Percentiles rank a stretch among this genome's conserved stretches.
phyloP scores from a whole-genome alignment of 2,113 vertebrate species.

The Leuciscus idus region DNA sequence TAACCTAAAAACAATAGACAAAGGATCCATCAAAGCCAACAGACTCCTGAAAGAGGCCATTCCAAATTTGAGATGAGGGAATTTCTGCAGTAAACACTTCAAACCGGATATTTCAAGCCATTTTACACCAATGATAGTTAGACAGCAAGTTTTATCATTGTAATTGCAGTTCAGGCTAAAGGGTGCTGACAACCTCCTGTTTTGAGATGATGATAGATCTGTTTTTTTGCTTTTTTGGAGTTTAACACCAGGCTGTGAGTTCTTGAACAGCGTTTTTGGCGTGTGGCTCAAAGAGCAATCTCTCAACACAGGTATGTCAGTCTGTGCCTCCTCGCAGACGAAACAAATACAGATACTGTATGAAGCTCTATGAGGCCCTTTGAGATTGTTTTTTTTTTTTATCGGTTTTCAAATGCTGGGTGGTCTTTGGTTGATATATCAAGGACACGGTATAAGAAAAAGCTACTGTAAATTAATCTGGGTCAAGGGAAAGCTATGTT shows the following conservation, averaged over 20 bases:
- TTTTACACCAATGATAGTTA: slow-evolving; percentile 9
- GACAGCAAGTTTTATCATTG: slow-evolving; percentile 22
- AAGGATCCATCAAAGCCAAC: background rate
- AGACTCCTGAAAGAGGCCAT: background rate
- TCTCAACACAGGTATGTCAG: slow-evolving; percentile 12
- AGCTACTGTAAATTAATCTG: background rate
- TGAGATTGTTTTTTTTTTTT: background rate
- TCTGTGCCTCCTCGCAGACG: slow-evolving; percentile 3
- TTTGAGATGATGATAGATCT: slow-evolving; percentile 14
- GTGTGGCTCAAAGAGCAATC: slow-evolving; percentile 16
- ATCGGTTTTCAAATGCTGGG: slow-evolving; percentile 18
- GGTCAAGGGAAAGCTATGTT: background rate
- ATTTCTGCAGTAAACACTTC: slow-evolving; percentile 13
- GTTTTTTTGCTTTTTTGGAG: slow-evolving; percentile 21
- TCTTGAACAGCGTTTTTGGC: slow-evolving; percentile 20
- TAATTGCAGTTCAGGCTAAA: slow-evolving; percentile 47
- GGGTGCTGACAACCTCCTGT: background rate
- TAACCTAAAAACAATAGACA: slow-evolving; percentile 14
- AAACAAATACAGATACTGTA: slow-evolving; percentile 11
- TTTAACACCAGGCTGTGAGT: slow-evolving; percentile 9
- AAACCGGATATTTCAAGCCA: slow-evolving; percentile 17
- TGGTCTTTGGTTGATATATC: slow-evolving; percentile 8
- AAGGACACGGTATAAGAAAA: background rate
- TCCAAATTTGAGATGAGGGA: background rate
- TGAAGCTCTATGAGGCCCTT: background rate